phyloP scores from a whole-genome alignment of 1,140 invertebrate species.

The Drosophila auraria region DNA sequence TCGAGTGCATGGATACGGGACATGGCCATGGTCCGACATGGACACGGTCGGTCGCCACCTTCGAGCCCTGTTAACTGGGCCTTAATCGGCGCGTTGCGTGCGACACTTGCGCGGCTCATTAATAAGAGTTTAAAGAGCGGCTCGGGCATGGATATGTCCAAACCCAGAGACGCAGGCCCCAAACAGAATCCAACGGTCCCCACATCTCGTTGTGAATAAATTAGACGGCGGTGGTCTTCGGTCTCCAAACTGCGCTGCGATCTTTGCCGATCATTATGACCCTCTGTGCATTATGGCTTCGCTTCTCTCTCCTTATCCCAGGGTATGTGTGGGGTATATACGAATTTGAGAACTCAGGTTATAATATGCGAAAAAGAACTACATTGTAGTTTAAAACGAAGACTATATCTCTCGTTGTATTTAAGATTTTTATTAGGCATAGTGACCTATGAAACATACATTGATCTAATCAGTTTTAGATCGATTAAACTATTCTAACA shows the following conservation, averaged over 20 bases:
- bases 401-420: not conserved
- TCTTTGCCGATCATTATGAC: conserved; percentile 75
- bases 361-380: not conserved
- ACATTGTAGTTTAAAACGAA: not conserved
- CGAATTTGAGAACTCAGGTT: not conserved
- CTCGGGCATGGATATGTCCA: conserved; percentile 20
- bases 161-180: conserved; percentile 15
- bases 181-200: conserved; percentile 31
- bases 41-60: conserved; percentile 57
- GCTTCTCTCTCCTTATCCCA: conserved; percentile 9
- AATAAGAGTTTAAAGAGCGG: conserved; percentile 75
- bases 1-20: conserved; percentile 19
- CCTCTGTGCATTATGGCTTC: conserved; percentile 65
- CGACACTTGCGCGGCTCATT: conserved; percentile 80
- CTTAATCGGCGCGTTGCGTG: conserved; percentile 82
- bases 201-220: conserved; percentile 73
- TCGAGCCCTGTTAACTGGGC: conserved; percentile 71
- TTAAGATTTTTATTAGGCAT: not conserved
- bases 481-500: not conserved
- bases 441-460: too few species aligned
- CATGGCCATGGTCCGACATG: conserved; percentile 27
- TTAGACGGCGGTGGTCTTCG: conserved; percentile 75
- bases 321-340: conserved; percentile 4
- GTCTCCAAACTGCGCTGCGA: conserved; percentile 38
- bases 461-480: not conserved